Evolutionary conservation across 2,797 vertebrate species (phyloP), one percentile per base, ranked within the genome.

Genomic region (Sebastes nivosus): DNA sequence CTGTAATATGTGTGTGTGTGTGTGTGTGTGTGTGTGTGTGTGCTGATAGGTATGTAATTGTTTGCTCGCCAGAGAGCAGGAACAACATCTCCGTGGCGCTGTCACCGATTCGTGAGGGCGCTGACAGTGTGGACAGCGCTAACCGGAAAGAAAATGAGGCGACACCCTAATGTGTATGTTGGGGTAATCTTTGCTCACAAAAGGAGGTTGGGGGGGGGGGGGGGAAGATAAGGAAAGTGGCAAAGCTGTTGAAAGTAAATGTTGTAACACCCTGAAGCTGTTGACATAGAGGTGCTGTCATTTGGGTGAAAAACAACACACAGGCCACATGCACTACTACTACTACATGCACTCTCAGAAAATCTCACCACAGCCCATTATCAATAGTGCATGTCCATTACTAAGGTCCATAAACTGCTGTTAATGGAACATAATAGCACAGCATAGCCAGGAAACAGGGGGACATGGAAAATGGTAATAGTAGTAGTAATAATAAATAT

Each of bases 391-490:
- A 77, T 0, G 18, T 36, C 75, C 84, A 88, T 88, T 89, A 84
- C 72, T 57, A 67, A 77, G 85, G 77, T 86, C 86, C 77, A 88
- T 84, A 88, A 90, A 83, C 69, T 42, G 69, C 79, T 77, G 73
- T 75, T 89, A 87, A 88, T 88, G 84, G 83, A 81, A 85, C 70
- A 57, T 6, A 67, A 73, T 34, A 36, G 65, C 58, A 63, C 46
- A 42, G 74, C 52, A 65, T 27, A 36, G 8, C n/a, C 22, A 58
- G 64, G 55, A 71, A 75, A 77, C 18, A 6, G 52, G 36, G 34
- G 10, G 10, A 65, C 24, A 61, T 24, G 18, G 14, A 65, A 20
- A 72, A 78, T 46, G 42, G 16, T 46, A 16, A 46, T 46, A 46
- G 42, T 46, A 46, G 42, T 18, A 3, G 42, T 46, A 46, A 20